phyloP scores from a whole-genome alignment of 2,113 vertebrate genomes.

The Jacana jacana region DNA sequence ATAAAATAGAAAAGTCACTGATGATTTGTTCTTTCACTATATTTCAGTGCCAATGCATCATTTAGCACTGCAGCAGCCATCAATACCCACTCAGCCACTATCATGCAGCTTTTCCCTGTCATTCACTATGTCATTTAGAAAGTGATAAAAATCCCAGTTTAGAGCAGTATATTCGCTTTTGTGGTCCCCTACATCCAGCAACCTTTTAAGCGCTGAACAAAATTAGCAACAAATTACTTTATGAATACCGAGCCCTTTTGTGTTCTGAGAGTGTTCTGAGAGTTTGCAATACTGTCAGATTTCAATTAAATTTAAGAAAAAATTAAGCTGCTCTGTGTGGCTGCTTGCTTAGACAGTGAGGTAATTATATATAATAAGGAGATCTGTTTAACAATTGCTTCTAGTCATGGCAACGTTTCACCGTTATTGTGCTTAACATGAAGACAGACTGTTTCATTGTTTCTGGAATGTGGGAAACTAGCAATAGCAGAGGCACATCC shows the following conservation, averaged over 20 bases:
- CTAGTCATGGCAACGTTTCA: slow-evolving; percentile 53
- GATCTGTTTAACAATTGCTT: slow-evolving; percentile 44
- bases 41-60: slow-evolving; percentile 56
- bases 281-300: slow-evolving; percentile 52
- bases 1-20: slow-evolving; percentile 48
- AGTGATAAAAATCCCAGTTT: slow-evolving; percentile 71
- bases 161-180: slow-evolving; percentile 67
- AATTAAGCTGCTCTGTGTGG: slow-evolving; percentile 55
- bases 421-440: slow-evolving; percentile 26
- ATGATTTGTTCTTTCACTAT: slow-evolving; percentile 61
- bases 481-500: slow-evolving; percentile 15
- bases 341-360: slow-evolving; percentile 72
- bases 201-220: slow-evolving; percentile 67
- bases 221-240: slow-evolving; percentile 70
- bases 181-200: slow-evolving; percentile 62
- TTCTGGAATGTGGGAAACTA: slow-evolving; percentile 58
- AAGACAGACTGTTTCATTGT: slow-evolving; percentile 43
- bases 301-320: slow-evolving; percentile 69
- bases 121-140: slow-evolving; percentile 74
- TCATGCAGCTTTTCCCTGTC: slow-evolving; percentile 67
- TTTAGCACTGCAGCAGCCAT: slow-evolving; percentile 60
- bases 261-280: slow-evolving; percentile 40
- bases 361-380: slow-evolving; percentile 60
- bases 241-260: slow-evolving; percentile 62
- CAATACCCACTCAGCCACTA: slow-evolving; percentile 69